Conservation (phyloP, 2,888 invertebrate genomes). For the Torymus texanus region DNA sequence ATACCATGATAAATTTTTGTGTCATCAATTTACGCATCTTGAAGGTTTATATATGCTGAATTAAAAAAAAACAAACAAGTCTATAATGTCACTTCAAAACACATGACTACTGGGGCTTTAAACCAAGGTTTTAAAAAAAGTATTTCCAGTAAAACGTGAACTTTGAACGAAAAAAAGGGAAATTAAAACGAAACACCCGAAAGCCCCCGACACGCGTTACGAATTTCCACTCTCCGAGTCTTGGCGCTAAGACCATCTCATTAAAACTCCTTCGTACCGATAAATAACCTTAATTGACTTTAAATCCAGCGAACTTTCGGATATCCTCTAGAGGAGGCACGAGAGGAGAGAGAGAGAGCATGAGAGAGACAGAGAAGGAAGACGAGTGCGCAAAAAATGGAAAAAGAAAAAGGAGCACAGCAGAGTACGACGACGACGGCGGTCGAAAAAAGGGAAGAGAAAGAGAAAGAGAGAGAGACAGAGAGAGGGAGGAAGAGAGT, state of each 20-base stretch:
- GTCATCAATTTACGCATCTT: too few relatives aligned
- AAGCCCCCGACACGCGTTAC: neutral
- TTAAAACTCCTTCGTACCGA: conserved; percentile 49
- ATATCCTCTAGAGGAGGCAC: conserved; percentile 3
- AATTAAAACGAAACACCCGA: conserved; percentile 13
- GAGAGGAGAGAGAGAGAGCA: neutral
- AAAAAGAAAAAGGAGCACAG: neutral
- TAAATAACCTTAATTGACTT: conserved; percentile 56
- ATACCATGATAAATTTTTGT: too few relatives aligned
- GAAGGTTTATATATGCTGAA: too few relatives aligned
- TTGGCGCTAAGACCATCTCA: conserved; percentile 39
- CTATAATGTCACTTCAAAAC: too few relatives aligned
- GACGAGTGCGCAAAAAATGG: neutral
- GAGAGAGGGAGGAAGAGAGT: neutral
- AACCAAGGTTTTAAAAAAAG: neutral
- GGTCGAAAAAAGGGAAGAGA: neutral
- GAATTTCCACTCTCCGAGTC: conserved; percentile 6
- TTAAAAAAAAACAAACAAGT: too few relatives aligned
- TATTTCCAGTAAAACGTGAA: too few relatives aligned
- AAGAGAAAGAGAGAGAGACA: neutral
- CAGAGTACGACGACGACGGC: neutral
- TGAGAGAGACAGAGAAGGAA: neutral
- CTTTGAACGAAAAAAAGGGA: neutral
- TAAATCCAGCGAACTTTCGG: conserved; percentile 48
- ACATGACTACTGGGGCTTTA: neutral